Conservation (phyloP, 1,140 invertebrate species). For the Glomeris maerens region DNA sequence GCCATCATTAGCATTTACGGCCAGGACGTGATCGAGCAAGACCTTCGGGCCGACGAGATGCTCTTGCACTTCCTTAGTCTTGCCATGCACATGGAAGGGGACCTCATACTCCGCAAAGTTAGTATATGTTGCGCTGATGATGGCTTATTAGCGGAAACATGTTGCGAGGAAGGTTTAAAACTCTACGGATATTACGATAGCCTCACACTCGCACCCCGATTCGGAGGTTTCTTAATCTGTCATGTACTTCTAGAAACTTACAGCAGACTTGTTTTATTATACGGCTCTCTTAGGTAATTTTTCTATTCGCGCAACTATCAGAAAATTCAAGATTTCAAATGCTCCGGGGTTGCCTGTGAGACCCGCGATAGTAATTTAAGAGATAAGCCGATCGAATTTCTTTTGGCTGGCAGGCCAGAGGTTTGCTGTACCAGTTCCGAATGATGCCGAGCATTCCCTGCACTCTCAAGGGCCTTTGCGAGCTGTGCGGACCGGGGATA, state of each 20-base stretch:
- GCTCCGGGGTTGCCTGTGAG: too few species aligned
- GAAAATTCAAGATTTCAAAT: too few species aligned
- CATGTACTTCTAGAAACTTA: too few species aligned
- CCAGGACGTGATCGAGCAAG: slow-evolving; percentile 70
- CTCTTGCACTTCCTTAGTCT: slow-evolving; percentile 83
- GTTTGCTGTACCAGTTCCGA: slow-evolving; percentile 75
- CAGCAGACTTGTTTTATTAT: too few species aligned
- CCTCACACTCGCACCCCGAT: too few species aligned
- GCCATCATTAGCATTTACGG: slow-evolving; percentile 84
- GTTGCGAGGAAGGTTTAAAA: too few species aligned
- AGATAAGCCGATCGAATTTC: neutral
- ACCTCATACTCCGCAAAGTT: slow-evolving; percentile 69
- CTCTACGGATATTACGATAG: too few species aligned
- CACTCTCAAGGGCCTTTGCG: slow-evolving; percentile 68
- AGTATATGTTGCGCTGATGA: slow-evolving; percentile 1
- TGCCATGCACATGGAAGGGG: slow-evolving; percentile 91
- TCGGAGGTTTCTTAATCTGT: too few species aligned
- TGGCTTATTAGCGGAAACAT: too few species aligned
- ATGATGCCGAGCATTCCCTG: slow-evolving; percentile 71
- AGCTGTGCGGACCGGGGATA: slow-evolving; percentile 74
- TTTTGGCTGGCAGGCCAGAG: slow-evolving; percentile 47
- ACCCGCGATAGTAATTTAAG: too few species aligned
- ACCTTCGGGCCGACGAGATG: slow-evolving; percentile 81
- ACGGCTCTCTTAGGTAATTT: too few species aligned
- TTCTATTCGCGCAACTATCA: too few species aligned